These are phyloP conservation scores for Ceratosolen fusciceps DNA, from an alignment of 1,140 invertebrate species.

Conservation along the genomic window DNA sequence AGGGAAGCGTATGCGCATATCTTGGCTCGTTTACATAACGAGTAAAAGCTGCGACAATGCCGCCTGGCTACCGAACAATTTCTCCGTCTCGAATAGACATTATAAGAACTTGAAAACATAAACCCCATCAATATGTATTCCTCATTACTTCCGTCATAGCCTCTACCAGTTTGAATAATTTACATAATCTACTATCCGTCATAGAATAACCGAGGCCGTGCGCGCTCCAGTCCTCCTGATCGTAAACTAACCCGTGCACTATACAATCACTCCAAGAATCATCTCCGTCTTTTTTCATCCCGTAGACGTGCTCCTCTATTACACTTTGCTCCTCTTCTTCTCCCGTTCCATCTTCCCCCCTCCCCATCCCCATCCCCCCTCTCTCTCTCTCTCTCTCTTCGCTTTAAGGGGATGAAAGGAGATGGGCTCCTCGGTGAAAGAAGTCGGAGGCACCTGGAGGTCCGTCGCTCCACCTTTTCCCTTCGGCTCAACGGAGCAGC, in stretches of 20 bases:
- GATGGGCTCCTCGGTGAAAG: constrained; percentile 12
- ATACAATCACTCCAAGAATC: not conserved
- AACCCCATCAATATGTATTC: constrained; percentile 20
- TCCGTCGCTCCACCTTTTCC: not conserved
- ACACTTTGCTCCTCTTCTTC: not conserved
- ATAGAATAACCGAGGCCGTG: not conserved
- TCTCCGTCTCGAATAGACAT: not conserved
- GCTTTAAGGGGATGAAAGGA: not conserved
- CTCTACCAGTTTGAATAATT: not conserved
- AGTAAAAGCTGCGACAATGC: constrained; percentile 1
- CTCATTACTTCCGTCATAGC: constrained; percentile 15
- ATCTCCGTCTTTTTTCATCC: constrained; percentile 5
- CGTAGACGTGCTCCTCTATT: constrained; percentile 2
- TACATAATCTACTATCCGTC: constrained; percentile 8
- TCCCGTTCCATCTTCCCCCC: not conserved
- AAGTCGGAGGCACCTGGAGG: constrained; percentile 19
- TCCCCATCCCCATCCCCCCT: not conserved
- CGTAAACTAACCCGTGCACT: not conserved
- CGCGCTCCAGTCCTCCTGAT: too few relatives aligned
- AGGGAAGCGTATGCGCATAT: not conserved
- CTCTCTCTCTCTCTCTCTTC: too few relatives aligned
- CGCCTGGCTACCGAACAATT: constrained; percentile 3
- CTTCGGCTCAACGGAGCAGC: not conserved
- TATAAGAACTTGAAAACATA: constrained; percentile 12
- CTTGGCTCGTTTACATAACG: not conserved